A percentile compares a stretch with the other conserved stretches of the same genome.
Evolutionary conservation across 2,888 invertebrate genomes (phyloP).

Genomic region (Andrena dorsata): DNA sequence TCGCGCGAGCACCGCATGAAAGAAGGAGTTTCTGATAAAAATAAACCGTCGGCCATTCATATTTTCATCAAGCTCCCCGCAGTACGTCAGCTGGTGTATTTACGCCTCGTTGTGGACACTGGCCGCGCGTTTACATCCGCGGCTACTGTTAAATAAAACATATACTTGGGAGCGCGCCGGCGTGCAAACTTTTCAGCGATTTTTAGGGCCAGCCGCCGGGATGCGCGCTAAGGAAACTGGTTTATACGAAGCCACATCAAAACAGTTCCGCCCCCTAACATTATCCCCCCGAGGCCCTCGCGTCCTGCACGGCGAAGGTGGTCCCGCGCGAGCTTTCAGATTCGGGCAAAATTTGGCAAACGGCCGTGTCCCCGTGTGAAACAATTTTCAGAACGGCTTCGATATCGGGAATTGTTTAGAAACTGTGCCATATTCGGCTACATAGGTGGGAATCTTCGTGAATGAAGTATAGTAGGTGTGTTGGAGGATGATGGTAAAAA

Average conservation of each 20-base stretch:
- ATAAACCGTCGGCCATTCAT: constrained; percentile 73
- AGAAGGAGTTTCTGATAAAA: constrained; percentile 75
- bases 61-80: constrained; percentile 75
- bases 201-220: constrained; percentile 53
- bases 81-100: constrained; percentile 51
- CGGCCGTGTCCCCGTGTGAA: not conserved
- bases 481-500: too few relatives aligned
- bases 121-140: constrained; percentile 57
- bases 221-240: constrained; percentile 2
- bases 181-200: constrained; percentile 72
- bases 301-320: not conserved
- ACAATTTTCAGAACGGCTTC: not conserved
- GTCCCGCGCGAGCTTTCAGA: constrained; percentile 10
- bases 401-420: too few relatives aligned
- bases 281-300: constrained; percentile 67
- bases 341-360: constrained; percentile 14
- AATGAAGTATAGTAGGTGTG: too few relatives aligned
- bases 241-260: constrained; percentile 72
- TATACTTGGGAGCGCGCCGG: constrained; percentile 33
- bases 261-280: constrained; percentile 66
- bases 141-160: constrained; percentile 55
- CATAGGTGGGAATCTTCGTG: too few relatives aligned
- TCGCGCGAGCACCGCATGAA: constrained; percentile 69
- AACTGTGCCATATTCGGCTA: too few relatives aligned
- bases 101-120: constrained; percentile 47